Conservation (phyloP, 2,113 vertebrate species). For the Periophthalmus modestus region DNA sequence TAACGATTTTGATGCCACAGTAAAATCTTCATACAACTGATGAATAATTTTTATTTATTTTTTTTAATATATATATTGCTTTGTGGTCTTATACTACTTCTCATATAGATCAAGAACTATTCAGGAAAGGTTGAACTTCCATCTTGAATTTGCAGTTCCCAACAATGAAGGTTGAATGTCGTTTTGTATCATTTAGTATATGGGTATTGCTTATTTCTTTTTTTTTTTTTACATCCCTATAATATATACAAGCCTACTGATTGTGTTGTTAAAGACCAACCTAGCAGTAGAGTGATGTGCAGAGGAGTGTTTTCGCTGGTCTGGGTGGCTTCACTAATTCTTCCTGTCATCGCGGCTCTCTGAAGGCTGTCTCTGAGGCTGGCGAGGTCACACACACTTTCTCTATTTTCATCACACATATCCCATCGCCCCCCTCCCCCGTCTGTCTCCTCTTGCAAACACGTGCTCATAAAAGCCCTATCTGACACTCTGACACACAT, state of each 20-base stretch:
- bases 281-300: conserved; percentile 2
- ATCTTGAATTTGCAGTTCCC: too few relatives aligned
- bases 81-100: too few relatives aligned
- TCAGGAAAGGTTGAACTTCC: too few relatives aligned
- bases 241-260: not conserved
- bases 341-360: conserved; percentile 61
- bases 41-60: too few relatives aligned
- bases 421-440: conserved; percentile 23
- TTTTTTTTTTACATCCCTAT: not conserved
- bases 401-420: conserved; percentile 12
- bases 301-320: conserved; percentile 47
- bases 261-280: not conserved
- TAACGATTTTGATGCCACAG: too few relatives aligned
- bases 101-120: too few relatives aligned
- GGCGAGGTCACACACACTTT: conserved; percentile 47
- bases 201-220: not conserved
- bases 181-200: not conserved
- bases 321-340: conserved; percentile 63
- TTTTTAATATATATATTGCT: too few relatives aligned
- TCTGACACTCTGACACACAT: conserved; percentile 46
- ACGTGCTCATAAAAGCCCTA: conserved; percentile 31
- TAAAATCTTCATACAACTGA: too few relatives aligned
- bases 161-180: too few relatives aligned
- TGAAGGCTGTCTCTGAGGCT: conserved; percentile 57
- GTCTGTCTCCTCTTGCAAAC: conserved; percentile 25